Percentiles rank a stretch among this genome's conserved stretches.
Conservation (phyloP, 2,888 invertebrate genomes). For the Nomada hirtipes region DNA sequence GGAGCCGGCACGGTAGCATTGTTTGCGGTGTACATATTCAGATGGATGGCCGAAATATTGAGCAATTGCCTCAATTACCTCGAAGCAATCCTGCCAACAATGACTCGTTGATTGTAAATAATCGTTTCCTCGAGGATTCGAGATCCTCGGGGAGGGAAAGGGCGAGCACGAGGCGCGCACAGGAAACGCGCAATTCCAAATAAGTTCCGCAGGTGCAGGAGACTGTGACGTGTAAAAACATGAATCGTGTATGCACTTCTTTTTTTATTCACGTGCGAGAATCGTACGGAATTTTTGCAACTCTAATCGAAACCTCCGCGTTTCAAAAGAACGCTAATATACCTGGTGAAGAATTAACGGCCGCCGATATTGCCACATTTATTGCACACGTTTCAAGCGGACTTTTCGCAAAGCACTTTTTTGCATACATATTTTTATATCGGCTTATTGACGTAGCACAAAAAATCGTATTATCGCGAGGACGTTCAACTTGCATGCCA, state of each 20-base stretch:
- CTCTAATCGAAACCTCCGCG: too few relatives aligned
- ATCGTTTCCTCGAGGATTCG: conserved; percentile 33
- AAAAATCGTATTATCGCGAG: not conserved
- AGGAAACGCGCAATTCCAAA: conserved; percentile 66
- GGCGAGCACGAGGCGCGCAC: conserved; percentile 33
- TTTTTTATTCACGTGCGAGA: too few relatives aligned
- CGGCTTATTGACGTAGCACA: not conserved
- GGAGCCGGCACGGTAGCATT: not conserved
- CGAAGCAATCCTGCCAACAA: not conserved
- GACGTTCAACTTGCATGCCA: conserved; percentile 13
- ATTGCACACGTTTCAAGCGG: not conserved
- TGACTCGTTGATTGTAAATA: conserved; percentile 20
- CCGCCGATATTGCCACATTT: too few relatives aligned
- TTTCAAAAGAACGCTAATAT: too few relatives aligned
- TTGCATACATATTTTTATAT: not conserved
- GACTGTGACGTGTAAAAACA: conserved; percentile 53
- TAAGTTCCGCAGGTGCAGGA: conserved; percentile 66
- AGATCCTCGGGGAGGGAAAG: conserved; percentile 15
- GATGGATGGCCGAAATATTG: conserved; percentile 2
- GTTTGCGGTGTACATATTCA: not conserved
- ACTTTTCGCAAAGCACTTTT: not conserved
- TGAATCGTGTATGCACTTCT: not conserved
- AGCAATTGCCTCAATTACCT: conserved; percentile 9
- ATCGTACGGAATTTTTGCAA: too few relatives aligned
- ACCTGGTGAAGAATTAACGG: too few relatives aligned